Evolutionary conservation across 2,113 vertebrate genomes (phyloP), one percentile per base, ranked within the genome.

Genomic region (Todiramphus saurophagus): DNA sequence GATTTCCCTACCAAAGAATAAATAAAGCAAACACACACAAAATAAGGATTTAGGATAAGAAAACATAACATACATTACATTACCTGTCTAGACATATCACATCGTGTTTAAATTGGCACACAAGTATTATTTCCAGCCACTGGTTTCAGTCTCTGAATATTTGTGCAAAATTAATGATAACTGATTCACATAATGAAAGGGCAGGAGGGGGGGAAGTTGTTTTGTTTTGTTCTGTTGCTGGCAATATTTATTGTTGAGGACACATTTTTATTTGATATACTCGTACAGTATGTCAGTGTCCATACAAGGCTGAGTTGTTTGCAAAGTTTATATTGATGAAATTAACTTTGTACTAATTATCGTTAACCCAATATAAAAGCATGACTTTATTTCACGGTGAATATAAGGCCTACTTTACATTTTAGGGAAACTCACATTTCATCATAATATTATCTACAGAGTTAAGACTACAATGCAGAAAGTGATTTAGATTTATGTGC

Each of bases 1-100:
- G 98, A 92, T 99, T 99, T 88, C 99, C 99, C 99, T 99, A 97
- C 17, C 96, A 93, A 91, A 70, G 80, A 70, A 62, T 4, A 21
- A 74, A 56, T 50, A 33, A 2, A 12, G 11, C 11, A 31, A 60
- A 25, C 5, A 23, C 25, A 91, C 56, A 25, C 56, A 80, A 86
- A 95, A 31, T 77, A 28, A 44, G 17, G 33, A 79, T 33, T 95
- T 66, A 73, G 60, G 18, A 53, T n/a, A 67, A 64, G 56, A 84
- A 51, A 76, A 25, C 17, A 53, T 9, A 60, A 69, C 12, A 31
- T 15, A 39, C 13, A 56, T 44, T 51, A 48, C 66, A 68, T 44
- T 72, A 35, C 23, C 25, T 39, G 17, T 46, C 58, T 70, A 63
- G n/a, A 70, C 6, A 23, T 15, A 72, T 4, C 19, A 51, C 0